Conservation (phyloP, 2,113 vertebrate species). For the Anolis carolinensis region DNA sequence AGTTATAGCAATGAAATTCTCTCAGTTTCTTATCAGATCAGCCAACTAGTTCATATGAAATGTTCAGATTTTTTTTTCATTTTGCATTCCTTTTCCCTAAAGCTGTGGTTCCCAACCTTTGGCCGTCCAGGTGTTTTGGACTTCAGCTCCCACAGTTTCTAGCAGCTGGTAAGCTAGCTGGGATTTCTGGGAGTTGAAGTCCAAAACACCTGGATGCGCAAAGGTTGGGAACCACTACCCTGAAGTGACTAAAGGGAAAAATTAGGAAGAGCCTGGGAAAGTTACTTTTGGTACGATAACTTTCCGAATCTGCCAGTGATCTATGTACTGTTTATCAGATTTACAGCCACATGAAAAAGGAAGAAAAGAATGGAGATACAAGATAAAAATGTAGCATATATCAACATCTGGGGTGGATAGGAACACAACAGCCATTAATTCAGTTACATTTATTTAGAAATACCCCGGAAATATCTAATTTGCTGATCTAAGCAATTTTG, state of each 20-base stretch:
- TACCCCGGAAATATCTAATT: conserved; percentile 49
- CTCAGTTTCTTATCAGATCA: conserved; percentile 32
- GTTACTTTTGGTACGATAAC: too few species aligned
- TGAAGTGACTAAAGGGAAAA: conserved; percentile 45
- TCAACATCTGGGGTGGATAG: conserved; percentile 27
- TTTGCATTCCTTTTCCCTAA: conserved; percentile 54
- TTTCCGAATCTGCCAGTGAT: too few species aligned
- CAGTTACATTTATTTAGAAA: conserved; percentile 43
- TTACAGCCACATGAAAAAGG: conserved; percentile 23
- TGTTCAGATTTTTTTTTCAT: conserved; percentile 32
- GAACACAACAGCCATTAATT: background rate
- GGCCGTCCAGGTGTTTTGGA: too few species aligned
- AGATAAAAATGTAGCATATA: conserved; percentile 23
- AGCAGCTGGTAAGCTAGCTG: too few species aligned
- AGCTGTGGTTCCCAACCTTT: too few species aligned
- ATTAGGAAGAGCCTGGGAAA: background rate
- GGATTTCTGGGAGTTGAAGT: too few species aligned
- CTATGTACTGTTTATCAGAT: background rate
- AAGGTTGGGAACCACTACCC: too few species aligned
- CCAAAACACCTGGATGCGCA: too few species aligned
- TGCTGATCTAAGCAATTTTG: conserved; percentile 35
- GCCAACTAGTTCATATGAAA: conserved; percentile 37
- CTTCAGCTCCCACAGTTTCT: too few species aligned
- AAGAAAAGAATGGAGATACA: conserved; percentile 32
- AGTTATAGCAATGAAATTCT: background rate